Conservation (phyloP, 2,888 invertebrate genomes). For the Phaedon cochleariae region DNA sequence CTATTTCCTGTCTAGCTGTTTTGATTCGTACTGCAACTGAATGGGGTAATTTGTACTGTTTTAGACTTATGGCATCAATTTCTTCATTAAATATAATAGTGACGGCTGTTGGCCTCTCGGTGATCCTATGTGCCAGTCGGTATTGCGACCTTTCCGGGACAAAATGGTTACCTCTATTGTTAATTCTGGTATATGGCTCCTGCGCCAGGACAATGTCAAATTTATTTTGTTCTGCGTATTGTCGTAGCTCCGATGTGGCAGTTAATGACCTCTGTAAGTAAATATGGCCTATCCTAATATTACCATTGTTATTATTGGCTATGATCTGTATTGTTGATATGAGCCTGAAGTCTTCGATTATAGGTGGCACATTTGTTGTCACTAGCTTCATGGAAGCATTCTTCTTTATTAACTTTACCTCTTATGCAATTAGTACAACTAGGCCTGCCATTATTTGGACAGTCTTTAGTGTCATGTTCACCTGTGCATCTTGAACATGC, state of each 20-base stretch:
- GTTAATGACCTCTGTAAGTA: neutral
- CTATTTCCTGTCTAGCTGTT: neutral
- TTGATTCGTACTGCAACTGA: neutral
- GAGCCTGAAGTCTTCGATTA: neutral
- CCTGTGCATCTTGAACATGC: neutral
- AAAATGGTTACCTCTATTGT: neutral
- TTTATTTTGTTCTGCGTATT: neutral
- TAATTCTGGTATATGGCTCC: neutral
- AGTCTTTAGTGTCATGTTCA: neutral
- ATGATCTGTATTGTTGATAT: neutral
- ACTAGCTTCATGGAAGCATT: neutral
- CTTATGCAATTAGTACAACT: neutral
- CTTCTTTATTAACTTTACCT: neutral
- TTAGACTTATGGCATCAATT: neutral
- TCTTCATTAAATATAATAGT: neutral
- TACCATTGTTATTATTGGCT: neutral
- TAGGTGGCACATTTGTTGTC: neutral
- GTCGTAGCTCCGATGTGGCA: neutral
- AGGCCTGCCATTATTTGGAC: neutral
- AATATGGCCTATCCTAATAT: neutral
- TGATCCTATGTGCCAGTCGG: neutral
- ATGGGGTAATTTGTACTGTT: no score
- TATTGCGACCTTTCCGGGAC: neutral
- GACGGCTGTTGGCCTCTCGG: neutral
- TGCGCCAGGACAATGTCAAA: neutral